Base-by-base conservation (phyloP, 2,888 invertebrate species). In the Cataglyphis albicans region DNA sequence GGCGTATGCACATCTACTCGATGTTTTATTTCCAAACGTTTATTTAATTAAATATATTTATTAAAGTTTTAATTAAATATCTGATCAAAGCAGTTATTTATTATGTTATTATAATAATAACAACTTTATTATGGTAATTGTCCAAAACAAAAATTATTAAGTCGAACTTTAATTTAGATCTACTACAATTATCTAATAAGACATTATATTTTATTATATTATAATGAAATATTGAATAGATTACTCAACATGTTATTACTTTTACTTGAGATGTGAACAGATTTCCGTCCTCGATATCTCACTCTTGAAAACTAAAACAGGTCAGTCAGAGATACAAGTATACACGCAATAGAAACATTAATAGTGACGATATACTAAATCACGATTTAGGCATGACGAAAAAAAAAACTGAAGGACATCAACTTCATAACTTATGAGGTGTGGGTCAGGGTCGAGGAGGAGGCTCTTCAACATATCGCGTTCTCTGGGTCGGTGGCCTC, bases 381-480 rank as follows among this genome's bases (percentile, higher is more conserved):
- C 32, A 55, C 52, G 44, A 41, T 35, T 35, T 72, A 35, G 48
- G 18, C 48, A n/a, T 57, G 59, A 76, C 35, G 35, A 41, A 57
- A 29, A 29, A 25, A 29, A 29, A 29, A 59, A 61, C 21, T 35
- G 81, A 65, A 67, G 73, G 72, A 70, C 72, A 32, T 64, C 63
- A 21, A 25, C 75, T 48, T 70, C 32, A 21, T 61, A 48, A 61
- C 48, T 81, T 81, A 52, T n/a, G 9, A 52, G 75, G 83, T 91
- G 91, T 92, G 90, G 93, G 93, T 93, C 93, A 92, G 91, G 93
- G 94, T 94, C 94, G 92, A 92, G 81, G 82, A 83, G 65, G 55
- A 85, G 78, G 74, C 85, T 81, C 74, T 74, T 75, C 81, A 76
- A 32, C 15, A 64, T 74, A 52, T 55, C 67, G 87, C 86, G 89